Conservation (phyloP, 1,140 invertebrate genomes). For the Drosophila arizonae region DNA sequence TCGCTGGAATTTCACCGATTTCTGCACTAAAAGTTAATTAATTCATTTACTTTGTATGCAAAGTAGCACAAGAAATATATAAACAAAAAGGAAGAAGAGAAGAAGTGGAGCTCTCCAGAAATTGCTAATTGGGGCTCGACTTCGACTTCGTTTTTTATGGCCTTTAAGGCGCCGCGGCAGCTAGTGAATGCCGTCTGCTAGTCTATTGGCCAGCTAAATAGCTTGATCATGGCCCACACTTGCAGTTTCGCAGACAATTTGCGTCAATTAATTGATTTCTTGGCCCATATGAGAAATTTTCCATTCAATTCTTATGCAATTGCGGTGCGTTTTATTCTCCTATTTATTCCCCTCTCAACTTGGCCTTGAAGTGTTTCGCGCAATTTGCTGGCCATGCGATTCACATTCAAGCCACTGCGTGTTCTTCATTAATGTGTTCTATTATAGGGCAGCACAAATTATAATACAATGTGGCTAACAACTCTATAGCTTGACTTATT, state of each 20-base stretch:
- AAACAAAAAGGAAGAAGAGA: not conserved
- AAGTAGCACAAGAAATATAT: constrained; percentile 15
- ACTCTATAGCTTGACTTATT: not conserved
- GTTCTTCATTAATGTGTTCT: constrained; percentile 5
- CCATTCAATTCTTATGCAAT: constrained; percentile 58
- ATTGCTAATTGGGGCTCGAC: not conserved
- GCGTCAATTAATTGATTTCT: constrained; percentile 75
- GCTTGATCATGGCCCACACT: constrained; percentile 44
- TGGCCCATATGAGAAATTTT: constrained; percentile 33
- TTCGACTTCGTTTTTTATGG: constrained; percentile 41
- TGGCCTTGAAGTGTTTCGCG: constrained; percentile 17
- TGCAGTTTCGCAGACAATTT: constrained; percentile 76
- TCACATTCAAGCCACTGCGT: constrained; percentile 6
- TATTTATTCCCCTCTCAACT: constrained; percentile 5
- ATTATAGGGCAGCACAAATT: constrained; percentile 10
- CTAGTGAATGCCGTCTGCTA: constrained; percentile 21
- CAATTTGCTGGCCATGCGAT: constrained; percentile 21
- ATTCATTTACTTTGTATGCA: constrained; percentile 53
- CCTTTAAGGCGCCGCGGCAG: constrained; percentile 38
- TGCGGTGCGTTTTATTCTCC: constrained; percentile 14
- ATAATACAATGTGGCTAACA: not conserved
- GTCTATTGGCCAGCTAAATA: not conserved
- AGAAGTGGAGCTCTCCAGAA: not conserved
- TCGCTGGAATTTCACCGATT: constrained; percentile 44
- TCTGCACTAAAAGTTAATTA: constrained; percentile 63